These are phyloP conservation scores for Adelognathus sp. DNA, from an alignment of 2,888 invertebrate genomes.

Conservation along the genomic window DNA sequence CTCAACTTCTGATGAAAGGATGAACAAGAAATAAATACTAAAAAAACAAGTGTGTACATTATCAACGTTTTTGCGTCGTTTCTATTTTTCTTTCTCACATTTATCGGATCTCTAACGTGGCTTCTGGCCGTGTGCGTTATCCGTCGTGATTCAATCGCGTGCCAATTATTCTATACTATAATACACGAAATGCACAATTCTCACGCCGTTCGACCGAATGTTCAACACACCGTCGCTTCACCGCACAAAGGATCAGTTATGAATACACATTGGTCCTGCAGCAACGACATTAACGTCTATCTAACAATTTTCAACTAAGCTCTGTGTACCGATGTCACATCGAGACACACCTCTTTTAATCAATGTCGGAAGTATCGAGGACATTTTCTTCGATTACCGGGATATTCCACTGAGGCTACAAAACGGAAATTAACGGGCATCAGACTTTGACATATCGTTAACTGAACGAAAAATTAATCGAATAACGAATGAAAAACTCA, in stretches of 20 bases:
- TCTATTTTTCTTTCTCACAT: neutral
- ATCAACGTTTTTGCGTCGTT: neutral
- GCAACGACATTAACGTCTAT: conserved; percentile 17
- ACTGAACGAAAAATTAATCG: conserved; percentile 9
- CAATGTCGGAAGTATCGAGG: conserved; percentile 51
- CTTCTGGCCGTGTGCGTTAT: conserved; percentile 36
- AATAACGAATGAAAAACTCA: conserved; percentile 1
- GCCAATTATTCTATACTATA: neutral
- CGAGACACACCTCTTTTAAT: conserved; percentile 25
- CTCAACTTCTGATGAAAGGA: neutral
- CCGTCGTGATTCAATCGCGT: conserved; percentile 23
- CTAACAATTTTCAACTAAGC: conserved; percentile 37
- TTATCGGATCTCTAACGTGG: neutral
- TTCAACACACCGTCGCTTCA: neutral
- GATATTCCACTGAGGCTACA: conserved; percentile 53
- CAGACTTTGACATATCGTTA: conserved; percentile 29
- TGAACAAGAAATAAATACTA: neutral
- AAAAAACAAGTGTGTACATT: neutral
- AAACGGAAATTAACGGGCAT: conserved; percentile 43
- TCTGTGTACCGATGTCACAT: conserved; percentile 33
- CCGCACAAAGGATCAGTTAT: conserved; percentile 22
- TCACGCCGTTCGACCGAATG: conserved; percentile 8
- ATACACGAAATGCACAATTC: conserved; percentile 5
- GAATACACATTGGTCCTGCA: conserved; percentile 43
- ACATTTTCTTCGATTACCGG: conserved; percentile 51